Evolutionary conservation across 2,888 invertebrate genomes (phyloP), one percentile per base, ranked within the genome.

Genomic region (Drosophila quinaria): DNA sequence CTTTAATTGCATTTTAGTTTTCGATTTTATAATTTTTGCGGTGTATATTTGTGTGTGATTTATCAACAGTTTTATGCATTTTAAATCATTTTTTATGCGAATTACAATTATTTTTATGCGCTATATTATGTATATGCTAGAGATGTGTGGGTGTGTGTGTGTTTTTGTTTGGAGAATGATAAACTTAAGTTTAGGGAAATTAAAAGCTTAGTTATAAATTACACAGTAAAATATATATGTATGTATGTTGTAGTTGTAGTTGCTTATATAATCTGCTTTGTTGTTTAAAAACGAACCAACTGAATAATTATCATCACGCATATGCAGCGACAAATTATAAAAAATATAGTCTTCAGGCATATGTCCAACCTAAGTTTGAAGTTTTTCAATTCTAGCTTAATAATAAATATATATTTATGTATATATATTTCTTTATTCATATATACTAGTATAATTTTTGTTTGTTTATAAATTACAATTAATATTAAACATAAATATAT

Each of bases 31-130:
- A 76, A 67, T 75, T 86, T 74, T 88, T 89, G 70, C 74, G 54
- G 74, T 87, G 78, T 83, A 50, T 81, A 74, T 71, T 75, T 64
- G 71, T 68, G 81, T 74, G 63, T 85, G 65, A 80, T 70, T 78
- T 90, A 84, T 89, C 84, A 84, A 87, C 84, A 84, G 80, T 87
- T 70, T 84, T 61, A 75, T 70, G 75, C 72, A 70, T 87, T 78
- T 79, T 75, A 87, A 89, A 84, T 84, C 63, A 87, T 58, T 59
- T 68, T 78, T 66, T 66, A 73, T 87, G 87, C 71, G 52, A 76
- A 66, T 77, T 78, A 77, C 60, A 78, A 61, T 61, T 77, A 78
- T 29, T 47, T 77, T 77, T 77, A 73, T 78, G 60, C 61, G 47
- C 66, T 80, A 73, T 80, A 80, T 67, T 72, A 70, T 70, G 63